phyloP scores from a whole-genome alignment of 1,140 invertebrate genomes.

The Drosophila nigrodunni region DNA sequence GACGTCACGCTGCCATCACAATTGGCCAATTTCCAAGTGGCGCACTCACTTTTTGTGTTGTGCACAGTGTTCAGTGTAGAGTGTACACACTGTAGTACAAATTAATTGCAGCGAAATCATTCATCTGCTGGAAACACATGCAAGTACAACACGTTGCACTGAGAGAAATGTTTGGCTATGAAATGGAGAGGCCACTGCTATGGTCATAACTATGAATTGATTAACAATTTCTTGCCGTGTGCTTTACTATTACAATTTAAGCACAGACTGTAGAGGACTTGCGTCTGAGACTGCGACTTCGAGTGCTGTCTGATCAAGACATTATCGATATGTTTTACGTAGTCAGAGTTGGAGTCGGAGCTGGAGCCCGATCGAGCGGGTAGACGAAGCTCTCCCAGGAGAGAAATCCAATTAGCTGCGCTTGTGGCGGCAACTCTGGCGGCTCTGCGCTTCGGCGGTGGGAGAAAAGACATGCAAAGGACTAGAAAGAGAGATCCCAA shows the following conservation, averaged over 20 bases:
- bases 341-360: slow-evolving; percentile 39
- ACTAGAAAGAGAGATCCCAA: slow-evolving; percentile 42
- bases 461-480: slow-evolving; percentile 77
- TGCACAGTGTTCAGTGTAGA: too few relatives aligned
- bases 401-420: slow-evolving; percentile 82
- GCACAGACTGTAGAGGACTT: slow-evolving; percentile 39
- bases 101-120: slow-evolving; percentile 81
- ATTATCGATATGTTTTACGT: slow-evolving; percentile 83
- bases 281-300: slow-evolving; percentile 24
- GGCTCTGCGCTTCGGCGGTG: slow-evolving; percentile 17
- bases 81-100: slow-evolving; percentile 66
- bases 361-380: not conserved
- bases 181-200: not conserved
- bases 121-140: slow-evolving; percentile 74
- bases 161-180: slow-evolving; percentile 23
- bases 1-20: slow-evolving; percentile 28
- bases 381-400: slow-evolving; percentile 71
- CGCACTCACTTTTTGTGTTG: slow-evolving; percentile 30
- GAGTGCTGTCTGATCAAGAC: slow-evolving; percentile 79
- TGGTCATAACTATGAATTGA: not conserved
- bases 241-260: slow-evolving; percentile 82
- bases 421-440: slow-evolving; percentile 62
- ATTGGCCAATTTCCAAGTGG: slow-evolving; percentile 19
- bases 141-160: slow-evolving; percentile 58
- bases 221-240: slow-evolving; percentile 54